Conservation (phyloP, 2,113 vertebrate genomes). For the Thunnus maccoyii region DNA sequence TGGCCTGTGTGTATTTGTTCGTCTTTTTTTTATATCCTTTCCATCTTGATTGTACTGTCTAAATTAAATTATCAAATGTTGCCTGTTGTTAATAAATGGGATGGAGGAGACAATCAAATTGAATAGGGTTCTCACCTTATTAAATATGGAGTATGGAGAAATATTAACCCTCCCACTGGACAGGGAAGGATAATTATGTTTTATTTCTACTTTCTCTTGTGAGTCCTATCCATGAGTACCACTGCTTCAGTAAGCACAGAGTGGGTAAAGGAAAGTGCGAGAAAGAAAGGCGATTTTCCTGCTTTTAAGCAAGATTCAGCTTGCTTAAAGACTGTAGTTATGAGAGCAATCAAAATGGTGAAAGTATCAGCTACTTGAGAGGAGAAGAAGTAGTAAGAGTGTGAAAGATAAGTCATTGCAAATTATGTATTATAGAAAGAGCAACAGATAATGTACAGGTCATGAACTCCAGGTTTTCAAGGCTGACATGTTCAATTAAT, state of each 20-base stretch:
- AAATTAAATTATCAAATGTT: slow-evolving; percentile 64
- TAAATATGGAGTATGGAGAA: slow-evolving; percentile 38
- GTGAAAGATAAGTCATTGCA: slow-evolving; percentile 4
- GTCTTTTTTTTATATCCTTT: slow-evolving; percentile 13
- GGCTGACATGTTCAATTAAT: not conserved
- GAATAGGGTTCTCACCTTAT: slow-evolving; percentile 49
- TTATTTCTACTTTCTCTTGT: slow-evolving; percentile 47
- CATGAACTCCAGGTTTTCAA: slow-evolving; percentile 1
- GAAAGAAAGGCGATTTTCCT: not conserved
- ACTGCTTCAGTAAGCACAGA: slow-evolving; percentile 1
- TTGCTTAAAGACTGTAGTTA: slow-evolving; percentile 39
- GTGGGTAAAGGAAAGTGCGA: not conserved
- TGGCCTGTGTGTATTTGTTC: slow-evolving; percentile 2
- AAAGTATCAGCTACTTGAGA: slow-evolving; percentile 29
- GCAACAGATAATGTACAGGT: slow-evolving; percentile 1
- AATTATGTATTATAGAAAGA: slow-evolving; percentile 12
- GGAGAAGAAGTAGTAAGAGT: not conserved
- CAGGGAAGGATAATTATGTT: slow-evolving; percentile 32
- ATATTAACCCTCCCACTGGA: slow-evolving; percentile 38
- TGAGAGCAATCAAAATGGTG: slow-evolving; percentile 33
- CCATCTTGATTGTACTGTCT: slow-evolving; percentile 51
- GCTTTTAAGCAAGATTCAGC: not conserved
- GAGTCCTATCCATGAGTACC: slow-evolving; percentile 6
- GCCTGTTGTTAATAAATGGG: slow-evolving; percentile 57
- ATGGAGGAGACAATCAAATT: slow-evolving; percentile 49